Evolutionary conservation across 35 echinoderm and acorn worm genomes (phyloP), one percentile per base, ranked within the genome.

Genomic region (Lytechinus pictus): DNA sequence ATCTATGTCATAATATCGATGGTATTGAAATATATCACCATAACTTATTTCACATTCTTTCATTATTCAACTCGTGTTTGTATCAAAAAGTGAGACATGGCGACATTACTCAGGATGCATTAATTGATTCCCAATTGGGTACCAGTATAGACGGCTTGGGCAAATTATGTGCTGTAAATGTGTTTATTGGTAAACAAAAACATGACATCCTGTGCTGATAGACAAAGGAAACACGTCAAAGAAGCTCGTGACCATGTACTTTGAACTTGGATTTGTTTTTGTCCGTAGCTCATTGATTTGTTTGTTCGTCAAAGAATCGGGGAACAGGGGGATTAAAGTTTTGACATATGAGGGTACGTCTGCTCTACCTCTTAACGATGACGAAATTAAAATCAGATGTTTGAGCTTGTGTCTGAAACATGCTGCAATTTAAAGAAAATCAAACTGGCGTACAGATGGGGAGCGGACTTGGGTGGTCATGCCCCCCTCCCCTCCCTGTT

Each of bases 151-250:
- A 71, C 66, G 66, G 66, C 66, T n/a, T 16, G 12, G 19, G 6
- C 66, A 24, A 79, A n/a, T 79, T 79, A 79, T 79, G 66, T 79
- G 66, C n/a, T 24, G 19, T 79, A 24, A 54, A 90, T 90, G 88
- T 90, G 88, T 90, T 90, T 90, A 90, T 90, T 90, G 88, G 88
- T 90, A 90, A 90, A 90, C 88, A 90, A 90, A 54, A 52, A 54
- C 66, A 52, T 14, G 3, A 10, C 28, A 13, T 90, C 52, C 88
- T 54, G 28, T 33, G 88, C 3, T 52, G 88, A 90, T 54, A 21
- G 52, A 52, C 88, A 90, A 79, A 79, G 88, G 88, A 90, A 90
- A 54, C 7, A 21, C 88, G 28, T 90, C 16, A 14, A 33, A 44
- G 52, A 14, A n/a, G 88, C 88, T 14, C 88, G 52, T 90, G 88